Evolutionary conservation across 2,797 vertebrate genomes (phyloP).

Genomic region (Scomberomorus guttatus): DNA sequence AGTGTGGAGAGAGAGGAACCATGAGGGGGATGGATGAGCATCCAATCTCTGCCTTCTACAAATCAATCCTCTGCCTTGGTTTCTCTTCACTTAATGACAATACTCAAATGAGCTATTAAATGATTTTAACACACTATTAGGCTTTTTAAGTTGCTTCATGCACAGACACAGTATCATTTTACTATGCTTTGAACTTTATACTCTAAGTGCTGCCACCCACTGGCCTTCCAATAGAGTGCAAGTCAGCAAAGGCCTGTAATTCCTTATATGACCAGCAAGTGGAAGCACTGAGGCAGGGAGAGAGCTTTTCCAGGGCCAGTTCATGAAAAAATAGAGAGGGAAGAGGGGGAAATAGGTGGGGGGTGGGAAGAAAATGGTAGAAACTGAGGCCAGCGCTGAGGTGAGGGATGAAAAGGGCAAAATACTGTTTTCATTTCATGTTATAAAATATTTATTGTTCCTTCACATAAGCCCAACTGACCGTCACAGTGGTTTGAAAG

Average conservation of each 20-base stretch:
- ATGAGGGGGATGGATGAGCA: constrained; percentile 11
- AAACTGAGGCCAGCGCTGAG: constrained; percentile 64
- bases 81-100: constrained; percentile 33
- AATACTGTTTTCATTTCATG: constrained; percentile 84
- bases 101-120: constrained; percentile 12
- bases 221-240: constrained; percentile 75
- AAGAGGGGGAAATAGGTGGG: background rate
- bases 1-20: constrained; percentile 26
- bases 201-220: constrained; percentile 82
- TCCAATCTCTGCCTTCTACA: constrained; percentile 8
- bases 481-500: constrained; percentile 76
- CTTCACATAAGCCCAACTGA: constrained; percentile 79
- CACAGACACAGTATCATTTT: constrained; percentile 45
- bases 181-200: constrained; percentile 13
- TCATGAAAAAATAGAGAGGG: constrained; percentile 36
- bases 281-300: constrained; percentile 90
- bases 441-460: constrained; percentile 86
- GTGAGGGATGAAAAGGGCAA: constrained; percentile 80
- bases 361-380: constrained; percentile 49
- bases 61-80: constrained; percentile 22
- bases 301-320: constrained; percentile 57
- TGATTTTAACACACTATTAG: constrained; percentile 28
- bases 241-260: constrained; percentile 53
- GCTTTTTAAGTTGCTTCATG: constrained; percentile 35
- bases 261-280: constrained; percentile 79